Evolutionary conservation across 2,888 invertebrate species (phyloP).

Genomic region (Drosophila neotestacea): DNA sequence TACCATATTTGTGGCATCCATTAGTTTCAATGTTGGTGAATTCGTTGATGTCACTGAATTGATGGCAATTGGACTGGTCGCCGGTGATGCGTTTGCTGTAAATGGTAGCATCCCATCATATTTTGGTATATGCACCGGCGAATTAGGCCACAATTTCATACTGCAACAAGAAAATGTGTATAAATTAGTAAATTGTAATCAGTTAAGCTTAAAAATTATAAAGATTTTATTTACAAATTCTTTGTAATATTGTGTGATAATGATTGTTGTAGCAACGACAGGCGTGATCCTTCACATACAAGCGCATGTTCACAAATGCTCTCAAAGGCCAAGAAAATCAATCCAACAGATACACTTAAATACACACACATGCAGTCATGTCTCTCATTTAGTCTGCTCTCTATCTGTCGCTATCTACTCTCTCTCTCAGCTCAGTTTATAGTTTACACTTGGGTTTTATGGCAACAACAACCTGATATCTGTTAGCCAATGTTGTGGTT

Average conservation of each 20-base stretch:
- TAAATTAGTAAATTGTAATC: neutral
- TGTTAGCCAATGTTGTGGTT: slow-evolving; percentile 23
- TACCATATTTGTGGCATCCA: slow-evolving; percentile 84
- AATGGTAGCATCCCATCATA: slow-evolving; percentile 84
- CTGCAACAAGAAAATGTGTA: slow-evolving; percentile 57
- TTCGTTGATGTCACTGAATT: slow-evolving; percentile 85
- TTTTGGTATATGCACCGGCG: slow-evolving; percentile 85
- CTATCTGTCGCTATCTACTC: neutral
- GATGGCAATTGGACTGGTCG: slow-evolving; percentile 84
- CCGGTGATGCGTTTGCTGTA: slow-evolving; percentile 79
- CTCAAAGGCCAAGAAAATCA: slow-evolving; percentile 18
- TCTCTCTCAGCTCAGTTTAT: slow-evolving; percentile 4
- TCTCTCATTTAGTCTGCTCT: slow-evolving; percentile 2
- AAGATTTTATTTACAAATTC: slow-evolving; percentile 52
- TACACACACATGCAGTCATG: slow-evolving; percentile 3
- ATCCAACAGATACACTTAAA: slow-evolving; percentile 39
- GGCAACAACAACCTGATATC: slow-evolving; percentile 12
- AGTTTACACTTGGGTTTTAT: slow-evolving; percentile 15
- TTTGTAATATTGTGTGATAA: slow-evolving; percentile 23
- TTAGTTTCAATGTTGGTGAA: slow-evolving; percentile 84
- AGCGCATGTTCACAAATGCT: slow-evolving; percentile 75
- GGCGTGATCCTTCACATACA: slow-evolving; percentile 71
- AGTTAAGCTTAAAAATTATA: neutral
- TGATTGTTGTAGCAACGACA: slow-evolving; percentile 37
- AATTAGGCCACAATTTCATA: slow-evolving; percentile 85